A percentile compares a stretch with the other conserved stretches of the same genome.
Conservation (phyloP, 2,113 vertebrate genomes). For the Rhinichthys klamathensis region DNA sequence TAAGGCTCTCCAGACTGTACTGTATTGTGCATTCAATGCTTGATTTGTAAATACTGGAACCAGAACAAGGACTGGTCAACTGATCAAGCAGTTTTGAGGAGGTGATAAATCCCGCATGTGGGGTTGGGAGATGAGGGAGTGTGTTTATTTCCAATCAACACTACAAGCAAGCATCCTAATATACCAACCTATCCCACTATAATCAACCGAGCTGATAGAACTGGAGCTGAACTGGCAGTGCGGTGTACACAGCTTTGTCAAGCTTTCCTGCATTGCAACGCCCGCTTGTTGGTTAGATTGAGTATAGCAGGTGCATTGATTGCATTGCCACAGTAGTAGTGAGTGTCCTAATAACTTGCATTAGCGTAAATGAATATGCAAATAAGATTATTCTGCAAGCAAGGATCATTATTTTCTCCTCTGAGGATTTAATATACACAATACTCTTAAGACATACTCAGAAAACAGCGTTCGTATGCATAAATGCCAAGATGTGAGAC, state of each 20-base stretch:
- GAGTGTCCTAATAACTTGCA: not conserved
- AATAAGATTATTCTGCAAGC: slow-evolving; percentile 7
- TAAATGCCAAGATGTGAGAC: not conserved
- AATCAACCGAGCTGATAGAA: not conserved
- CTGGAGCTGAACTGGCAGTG: not conserved
- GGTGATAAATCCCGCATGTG: not conserved
- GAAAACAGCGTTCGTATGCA: not conserved
- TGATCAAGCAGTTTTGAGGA: not conserved
- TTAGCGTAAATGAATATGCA: not conserved
- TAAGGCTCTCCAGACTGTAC: not conserved
- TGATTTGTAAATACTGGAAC: not conserved
- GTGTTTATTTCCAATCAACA: not conserved
- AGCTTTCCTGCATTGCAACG: not conserved
- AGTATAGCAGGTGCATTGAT: slow-evolving; percentile 43
- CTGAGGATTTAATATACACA: not conserved
- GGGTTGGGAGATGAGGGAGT: not conserved
- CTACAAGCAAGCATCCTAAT: not conserved
- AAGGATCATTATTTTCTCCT: not conserved
- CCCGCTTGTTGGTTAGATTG: not conserved
- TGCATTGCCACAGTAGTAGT: not conserved
- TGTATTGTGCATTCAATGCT: not conserved
- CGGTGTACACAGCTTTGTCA: not conserved
- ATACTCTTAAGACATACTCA: not conserved
- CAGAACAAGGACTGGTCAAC: not conserved
- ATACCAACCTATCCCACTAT: not conserved